Evolutionary conservation across 2,113 vertebrate species (phyloP).

Genomic region (Heptranchias perlo): DNA sequence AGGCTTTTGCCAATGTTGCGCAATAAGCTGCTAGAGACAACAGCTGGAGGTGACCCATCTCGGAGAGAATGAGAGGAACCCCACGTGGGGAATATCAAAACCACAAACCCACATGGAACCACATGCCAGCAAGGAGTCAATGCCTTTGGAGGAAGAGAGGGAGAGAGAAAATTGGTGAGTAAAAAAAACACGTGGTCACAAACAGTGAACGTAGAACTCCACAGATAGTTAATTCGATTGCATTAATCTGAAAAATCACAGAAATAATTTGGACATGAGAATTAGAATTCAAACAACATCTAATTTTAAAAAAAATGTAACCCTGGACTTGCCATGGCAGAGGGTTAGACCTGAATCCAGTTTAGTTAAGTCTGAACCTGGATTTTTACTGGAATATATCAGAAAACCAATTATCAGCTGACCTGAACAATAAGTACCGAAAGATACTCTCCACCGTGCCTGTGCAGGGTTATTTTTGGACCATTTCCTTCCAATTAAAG

Average conservation of each 20-base stretch:
- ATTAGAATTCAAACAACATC: neutral
- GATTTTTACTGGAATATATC: neutral
- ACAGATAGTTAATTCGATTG: neutral
- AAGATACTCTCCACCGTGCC: neutral
- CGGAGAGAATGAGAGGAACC: neutral
- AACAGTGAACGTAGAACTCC: neutral
- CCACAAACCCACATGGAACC: neutral
- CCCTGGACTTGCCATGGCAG: neutral
- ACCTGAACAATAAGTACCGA: neutral
- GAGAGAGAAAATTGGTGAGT: neutral
- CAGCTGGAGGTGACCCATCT: neutral
- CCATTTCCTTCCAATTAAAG: neutral
- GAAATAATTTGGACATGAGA: neutral
- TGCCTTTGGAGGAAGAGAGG: neutral
- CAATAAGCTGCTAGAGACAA: neutral
- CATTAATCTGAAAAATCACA: neutral
- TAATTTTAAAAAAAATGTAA: slow-evolving; percentile 1
- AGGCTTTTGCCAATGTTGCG: neutral
- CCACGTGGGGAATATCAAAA: neutral
- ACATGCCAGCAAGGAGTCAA: neutral
- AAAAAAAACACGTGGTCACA: neutral
- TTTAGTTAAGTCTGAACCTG: neutral
- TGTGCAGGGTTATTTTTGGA: neutral
- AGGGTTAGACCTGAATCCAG: neutral
- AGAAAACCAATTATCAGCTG: neutral